phyloP scores from a whole-genome alignment of 2,797 vertebrate genomes.

The Labeo calbasu region DNA sequence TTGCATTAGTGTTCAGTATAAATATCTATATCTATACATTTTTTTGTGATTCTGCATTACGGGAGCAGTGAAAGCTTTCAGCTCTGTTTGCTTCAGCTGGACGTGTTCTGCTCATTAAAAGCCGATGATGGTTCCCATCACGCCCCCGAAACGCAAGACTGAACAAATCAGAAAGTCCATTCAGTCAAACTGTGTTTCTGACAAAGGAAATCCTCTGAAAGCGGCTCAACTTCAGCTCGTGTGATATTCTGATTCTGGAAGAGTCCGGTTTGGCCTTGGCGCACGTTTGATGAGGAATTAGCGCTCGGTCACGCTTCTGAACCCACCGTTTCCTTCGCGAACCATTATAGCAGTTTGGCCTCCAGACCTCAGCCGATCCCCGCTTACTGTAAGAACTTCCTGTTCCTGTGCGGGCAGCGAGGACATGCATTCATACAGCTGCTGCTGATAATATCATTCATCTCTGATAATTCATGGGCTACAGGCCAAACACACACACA shows the following conservation, averaged over 20 bases:
- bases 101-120: constrained; percentile 9
- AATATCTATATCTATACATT: background rate
- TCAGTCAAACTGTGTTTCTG: background rate
- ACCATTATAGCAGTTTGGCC: constrained; percentile 30
- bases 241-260: constrained; percentile 1
- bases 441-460: constrained; percentile 65
- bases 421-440: constrained; percentile 65
- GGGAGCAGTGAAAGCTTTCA: background rate
- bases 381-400: constrained; percentile 54
- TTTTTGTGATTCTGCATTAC: background rate
- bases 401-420: constrained; percentile 40
- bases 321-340: constrained; percentile 44
- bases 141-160: constrained; percentile 28
- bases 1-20: background rate
- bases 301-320: background rate
- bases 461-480: constrained; percentile 55
- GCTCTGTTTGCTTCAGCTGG: background rate
- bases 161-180: background rate
- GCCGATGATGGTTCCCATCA: constrained; percentile 15
- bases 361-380: constrained; percentile 33
- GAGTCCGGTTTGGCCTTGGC: background rate
- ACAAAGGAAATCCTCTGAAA: constrained; percentile 1
- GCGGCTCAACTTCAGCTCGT: background rate
- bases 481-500: constrained; percentile 43
- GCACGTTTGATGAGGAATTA: background rate